Conservation (phyloP, 2,888 invertebrate species). For the Chymomyza amoena region DNA sequence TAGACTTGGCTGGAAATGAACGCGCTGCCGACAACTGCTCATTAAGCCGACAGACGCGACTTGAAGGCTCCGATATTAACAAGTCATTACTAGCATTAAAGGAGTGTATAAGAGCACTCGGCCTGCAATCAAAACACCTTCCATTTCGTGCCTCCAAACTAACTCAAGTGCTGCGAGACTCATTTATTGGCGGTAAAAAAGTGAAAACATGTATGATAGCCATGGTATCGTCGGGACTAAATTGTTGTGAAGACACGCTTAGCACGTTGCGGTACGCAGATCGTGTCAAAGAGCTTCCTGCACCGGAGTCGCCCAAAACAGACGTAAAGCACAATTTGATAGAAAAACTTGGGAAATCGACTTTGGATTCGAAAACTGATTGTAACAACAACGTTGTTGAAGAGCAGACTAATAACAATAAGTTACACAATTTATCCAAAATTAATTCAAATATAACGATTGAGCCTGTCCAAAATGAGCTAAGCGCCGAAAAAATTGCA, state of each 20-base stretch:
- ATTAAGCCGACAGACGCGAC: constrained; percentile 93
- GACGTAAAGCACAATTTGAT: neutral
- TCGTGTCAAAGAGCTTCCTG: constrained; percentile 92
- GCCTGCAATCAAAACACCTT: constrained; percentile 95
- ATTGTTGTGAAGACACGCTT: constrained; percentile 97
- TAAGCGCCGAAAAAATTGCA: neutral
- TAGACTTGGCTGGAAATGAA: constrained; percentile 98
- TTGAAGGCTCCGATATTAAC: constrained; percentile 79
- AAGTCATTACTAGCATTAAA: constrained; percentile 94
- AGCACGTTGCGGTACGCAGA: constrained; percentile 99
- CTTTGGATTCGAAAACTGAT: neutral
- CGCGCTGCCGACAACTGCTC: constrained; percentile 98
- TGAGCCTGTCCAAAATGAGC: neutral
- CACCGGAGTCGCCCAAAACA: constrained; percentile 76
- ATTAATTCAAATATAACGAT: no score
- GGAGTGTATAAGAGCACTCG: constrained; percentile 97
- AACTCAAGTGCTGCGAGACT: constrained; percentile 96
- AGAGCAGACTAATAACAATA: neutral
- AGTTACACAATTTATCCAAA: neutral
- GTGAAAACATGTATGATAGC: constrained; percentile 99
- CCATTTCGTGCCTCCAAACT: constrained; percentile 98
- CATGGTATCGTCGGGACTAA: constrained; percentile 98
- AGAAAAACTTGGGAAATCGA: neutral
- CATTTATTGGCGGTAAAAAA: constrained; percentile 97
- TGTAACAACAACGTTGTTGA: neutral